phyloP scores from a whole-genome alignment of 2,113 vertebrate species.

The Odocoileus virginianus region DNA sequence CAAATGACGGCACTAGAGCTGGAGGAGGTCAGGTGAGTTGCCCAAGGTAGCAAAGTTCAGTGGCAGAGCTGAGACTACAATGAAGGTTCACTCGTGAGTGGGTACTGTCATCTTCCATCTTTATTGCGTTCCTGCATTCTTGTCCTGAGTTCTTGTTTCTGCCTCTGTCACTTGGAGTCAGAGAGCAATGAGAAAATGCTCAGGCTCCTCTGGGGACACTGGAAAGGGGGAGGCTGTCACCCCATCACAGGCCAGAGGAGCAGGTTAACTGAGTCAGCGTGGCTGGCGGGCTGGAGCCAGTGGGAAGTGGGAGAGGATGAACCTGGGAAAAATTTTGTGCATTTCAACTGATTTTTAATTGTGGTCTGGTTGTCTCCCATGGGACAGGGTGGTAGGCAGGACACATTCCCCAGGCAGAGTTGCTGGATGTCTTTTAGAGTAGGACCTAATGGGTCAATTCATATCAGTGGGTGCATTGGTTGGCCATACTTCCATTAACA shows the following conservation, averaged over 20 bases:
- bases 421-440: background rate
- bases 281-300: background rate
- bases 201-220: background rate
- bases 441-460: background rate
- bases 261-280: background rate
- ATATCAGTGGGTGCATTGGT: rapidly evolving
- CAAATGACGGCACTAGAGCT: background rate
- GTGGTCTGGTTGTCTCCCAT: background rate
- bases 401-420: background rate
- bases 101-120: rapidly evolving
- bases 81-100: rapidly evolving
- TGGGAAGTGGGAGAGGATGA: background rate
- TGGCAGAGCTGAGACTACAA: background rate
- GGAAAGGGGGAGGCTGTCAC: background rate
- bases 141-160: background rate
- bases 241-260: background rate
- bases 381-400: background rate
- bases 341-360: background rate
- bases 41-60: too few species aligned
- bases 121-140: background rate
- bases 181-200: background rate
- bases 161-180: background rate
- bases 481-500: background rate
- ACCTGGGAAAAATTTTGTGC: background rate
- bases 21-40: background rate